Percentiles rank a stretch among this genome's conserved stretches.
These are phyloP conservation scores for Corythucha ciliata DNA, from an alignment of 2,888 invertebrate genomes.

Conservation along the genomic window DNA sequence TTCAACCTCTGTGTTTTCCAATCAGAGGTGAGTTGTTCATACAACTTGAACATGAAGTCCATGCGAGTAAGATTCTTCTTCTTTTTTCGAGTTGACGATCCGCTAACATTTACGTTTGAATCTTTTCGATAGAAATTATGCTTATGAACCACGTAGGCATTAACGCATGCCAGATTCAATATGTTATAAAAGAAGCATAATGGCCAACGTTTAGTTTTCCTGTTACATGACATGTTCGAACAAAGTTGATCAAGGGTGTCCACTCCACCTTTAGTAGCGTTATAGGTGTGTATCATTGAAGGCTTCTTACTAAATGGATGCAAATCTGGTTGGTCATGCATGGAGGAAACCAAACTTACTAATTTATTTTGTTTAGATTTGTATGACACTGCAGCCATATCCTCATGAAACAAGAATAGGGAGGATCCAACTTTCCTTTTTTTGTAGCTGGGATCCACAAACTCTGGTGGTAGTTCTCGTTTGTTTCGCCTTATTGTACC, in stretches of 20 bases:
- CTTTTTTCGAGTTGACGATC: not conserved
- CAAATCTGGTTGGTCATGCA: conserved; percentile 32
- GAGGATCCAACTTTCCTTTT: conserved; percentile 30
- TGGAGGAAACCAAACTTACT: conserved; percentile 35
- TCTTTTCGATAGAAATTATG: conserved; percentile 11
- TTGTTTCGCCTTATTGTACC: conserved; percentile 34
- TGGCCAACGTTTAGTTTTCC: conserved; percentile 35
- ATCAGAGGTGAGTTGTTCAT: conserved; percentile 15
- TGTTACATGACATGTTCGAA: conserved; percentile 22
- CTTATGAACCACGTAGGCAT: conserved; percentile 24
- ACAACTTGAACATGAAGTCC: conserved; percentile 18
- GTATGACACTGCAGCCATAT: conserved; percentile 36
- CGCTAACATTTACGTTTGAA: not conserved
- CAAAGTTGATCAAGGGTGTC: conserved; percentile 35
- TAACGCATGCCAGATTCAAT: conserved; percentile 35
- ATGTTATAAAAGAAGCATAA: conserved; percentile 33
- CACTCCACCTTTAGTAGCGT: conserved; percentile 35
- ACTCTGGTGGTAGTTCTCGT: conserved; percentile 36
- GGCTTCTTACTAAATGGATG: conserved; percentile 34
- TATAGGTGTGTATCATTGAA: conserved; percentile 34
- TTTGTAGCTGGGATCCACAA: conserved; percentile 31
- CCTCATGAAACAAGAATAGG: conserved; percentile 35
- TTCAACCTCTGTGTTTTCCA: conserved; percentile 14
- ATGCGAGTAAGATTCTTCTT: conserved; percentile 3
- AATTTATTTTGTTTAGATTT: conserved; percentile 31